Base-by-base conservation (phyloP, 2,113 vertebrate species). In the Dipodomys spectabilis region DNA sequence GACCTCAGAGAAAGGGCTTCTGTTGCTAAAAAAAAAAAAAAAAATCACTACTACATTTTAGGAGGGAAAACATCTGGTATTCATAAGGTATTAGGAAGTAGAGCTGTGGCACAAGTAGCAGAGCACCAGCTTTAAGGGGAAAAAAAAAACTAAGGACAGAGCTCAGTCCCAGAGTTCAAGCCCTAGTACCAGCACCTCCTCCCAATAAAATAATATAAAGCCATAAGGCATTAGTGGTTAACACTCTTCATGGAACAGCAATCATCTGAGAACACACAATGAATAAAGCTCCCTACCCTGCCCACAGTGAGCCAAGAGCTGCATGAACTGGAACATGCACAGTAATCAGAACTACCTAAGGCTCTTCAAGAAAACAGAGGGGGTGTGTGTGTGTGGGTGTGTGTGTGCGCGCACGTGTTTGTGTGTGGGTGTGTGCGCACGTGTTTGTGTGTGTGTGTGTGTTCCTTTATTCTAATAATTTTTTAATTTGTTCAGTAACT, bases 31-130 rank as follows among this genome's bases (percentile, higher is more conserved):
- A 57, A 57, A 57, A n/a, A n/a, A 57, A 35, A 49, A 57, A 57
- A 57, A 57, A 92, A 94, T 71, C 25, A 62, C 71, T 86, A 39
- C 39, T 45, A 22, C 67, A 82, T 62, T 86, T 88, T 71, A 32
- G 6, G 27, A 91, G 68, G 75, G 94, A 92, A 68, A 30, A n/a
- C 3, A 20, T 64, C 53, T 44, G 35, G 53, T 13, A 57, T 2
- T 57, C 53, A 57, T 57, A 13, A 57, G 53, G 15, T 57, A 57
- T 18, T 57, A 57, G 53, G 12, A 57, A 19, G 53, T 18, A 57
- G 53, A 57, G 53, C 53, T 2, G 15, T 16, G 15, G 53, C 53
- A 15, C 53, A 57, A 57, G 16, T 57, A 57, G 53, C 4, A 57
- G 53, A 57, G 15, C 53, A 57, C 53, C 12, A 57, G 53, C 53